Conservation (phyloP, 2,888 invertebrate genomes). For the Pollenia griseotomentosa region DNA sequence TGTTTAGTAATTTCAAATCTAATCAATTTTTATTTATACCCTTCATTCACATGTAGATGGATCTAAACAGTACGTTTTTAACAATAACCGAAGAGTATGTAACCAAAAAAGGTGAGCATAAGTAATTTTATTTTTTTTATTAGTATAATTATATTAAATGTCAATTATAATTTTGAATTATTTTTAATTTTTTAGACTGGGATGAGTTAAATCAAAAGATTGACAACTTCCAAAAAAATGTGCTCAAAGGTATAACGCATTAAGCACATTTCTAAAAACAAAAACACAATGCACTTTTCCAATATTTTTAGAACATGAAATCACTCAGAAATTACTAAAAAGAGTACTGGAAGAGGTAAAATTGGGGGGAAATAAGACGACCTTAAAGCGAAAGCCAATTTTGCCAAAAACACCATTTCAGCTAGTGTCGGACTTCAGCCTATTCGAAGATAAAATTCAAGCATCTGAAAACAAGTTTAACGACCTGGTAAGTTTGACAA, state of each 20-base stretch:
- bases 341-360: slow-evolving; percentile 4
- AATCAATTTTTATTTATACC: slow-evolving; percentile 55
- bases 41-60: slow-evolving; percentile 56
- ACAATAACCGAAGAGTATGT: slow-evolving; percentile 14
- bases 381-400: slow-evolving; percentile 29
- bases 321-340: no score
- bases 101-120: no score
- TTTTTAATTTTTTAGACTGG: slow-evolving; percentile 4
- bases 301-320: slow-evolving; percentile 22
- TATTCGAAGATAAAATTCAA: slow-evolving; percentile 23
- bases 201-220: slow-evolving; percentile 32
- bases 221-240: slow-evolving; percentile 24
- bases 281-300: slow-evolving; percentile 22
- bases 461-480: slow-evolving; percentile 29
- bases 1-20: slow-evolving; percentile 48
- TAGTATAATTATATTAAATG: slow-evolving; percentile 6
- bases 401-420: slow-evolving; percentile 20
- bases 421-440: slow-evolving; percentile 24
- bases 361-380: slow-evolving; percentile 29
- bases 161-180: slow-evolving; percentile 3
- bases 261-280: slow-evolving; percentile 30
- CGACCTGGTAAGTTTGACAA: slow-evolving; percentile 36
- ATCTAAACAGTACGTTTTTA: slow-evolving; percentile 52
- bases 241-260: slow-evolving; percentile 33
- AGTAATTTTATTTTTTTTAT: slow-evolving; percentile 12